A percentile compares a stretch with the other conserved stretches of the same genome.
Evolutionary conservation across 2,113 vertebrate species (phyloP).

Genomic region (Chlamydotis undulata): DNA sequence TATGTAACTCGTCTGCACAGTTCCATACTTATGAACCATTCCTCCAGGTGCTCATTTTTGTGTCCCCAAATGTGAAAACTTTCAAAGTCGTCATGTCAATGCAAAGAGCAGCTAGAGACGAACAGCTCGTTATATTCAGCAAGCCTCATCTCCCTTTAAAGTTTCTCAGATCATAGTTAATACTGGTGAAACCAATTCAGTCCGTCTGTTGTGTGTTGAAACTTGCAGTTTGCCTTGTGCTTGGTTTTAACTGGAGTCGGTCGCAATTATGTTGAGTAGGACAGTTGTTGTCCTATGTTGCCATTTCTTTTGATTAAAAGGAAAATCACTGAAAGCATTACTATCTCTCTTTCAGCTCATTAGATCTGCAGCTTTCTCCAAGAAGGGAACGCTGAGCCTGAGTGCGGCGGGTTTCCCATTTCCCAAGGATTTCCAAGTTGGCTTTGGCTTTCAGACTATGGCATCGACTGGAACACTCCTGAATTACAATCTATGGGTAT

Average conservation of each 20-base stretch:
- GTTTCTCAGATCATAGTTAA: not conserved
- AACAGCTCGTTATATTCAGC: not conserved
- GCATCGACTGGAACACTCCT: conserved; percentile 66
- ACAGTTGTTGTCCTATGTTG: not conserved
- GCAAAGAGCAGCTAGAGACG: not conserved
- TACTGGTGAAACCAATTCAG: not conserved
- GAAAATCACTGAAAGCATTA: not conserved
- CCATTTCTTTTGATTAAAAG: not conserved
- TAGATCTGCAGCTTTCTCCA: conserved; percentile 75
- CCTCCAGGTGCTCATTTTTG: not conserved
- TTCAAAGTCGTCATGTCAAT: not conserved
- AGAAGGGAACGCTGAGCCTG: conserved; percentile 70
- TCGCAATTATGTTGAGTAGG: not conserved
- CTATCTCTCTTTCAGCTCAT: conserved; percentile 68
- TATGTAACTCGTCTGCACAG: not conserved
- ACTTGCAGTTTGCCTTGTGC: not conserved
- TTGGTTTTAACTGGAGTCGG: not conserved
- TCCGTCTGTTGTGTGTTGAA: not conserved
- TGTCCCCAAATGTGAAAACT: not conserved
- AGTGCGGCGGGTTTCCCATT: not conserved
- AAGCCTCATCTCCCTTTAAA: not conserved
- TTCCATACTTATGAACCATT: not conserved
- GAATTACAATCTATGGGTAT: conserved; percentile 68
- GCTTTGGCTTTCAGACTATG: conserved; percentile 79
- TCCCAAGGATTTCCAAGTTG: conserved; percentile 72